A percentile compares a stretch with the other conserved stretches of the same genome.
Evolutionary conservation across 2,888 invertebrate genomes (phyloP).

Genomic region (Agriotes lineatus): DNA sequence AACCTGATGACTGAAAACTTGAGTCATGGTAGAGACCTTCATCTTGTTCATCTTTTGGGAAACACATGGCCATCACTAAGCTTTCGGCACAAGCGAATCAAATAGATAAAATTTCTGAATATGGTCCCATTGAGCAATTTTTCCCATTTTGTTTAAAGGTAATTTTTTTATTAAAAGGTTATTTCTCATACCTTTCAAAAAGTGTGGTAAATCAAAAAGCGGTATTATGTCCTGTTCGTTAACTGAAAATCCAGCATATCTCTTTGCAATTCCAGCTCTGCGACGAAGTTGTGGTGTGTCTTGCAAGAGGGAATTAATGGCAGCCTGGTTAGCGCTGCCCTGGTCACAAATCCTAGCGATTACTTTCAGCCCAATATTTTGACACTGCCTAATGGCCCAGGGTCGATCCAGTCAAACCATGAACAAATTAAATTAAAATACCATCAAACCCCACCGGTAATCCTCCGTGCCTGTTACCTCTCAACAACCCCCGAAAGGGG

Average conservation of each 20-base stretch:
- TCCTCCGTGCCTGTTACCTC: no score
- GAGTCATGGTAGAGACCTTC: no score
- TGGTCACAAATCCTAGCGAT: not conserved
- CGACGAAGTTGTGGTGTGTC: not conserved
- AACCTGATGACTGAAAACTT: no score
- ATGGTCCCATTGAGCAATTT: not conserved
- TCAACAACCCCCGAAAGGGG: no score
- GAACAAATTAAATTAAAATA: no score
- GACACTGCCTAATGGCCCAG: no score
- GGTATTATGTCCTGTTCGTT: not conserved
- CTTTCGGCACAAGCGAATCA: not conserved
- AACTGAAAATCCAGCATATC: not conserved
- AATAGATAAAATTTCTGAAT: no score
- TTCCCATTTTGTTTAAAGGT: not conserved
- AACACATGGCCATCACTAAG: not conserved
- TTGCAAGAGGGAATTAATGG: no score
- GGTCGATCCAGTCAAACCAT: no score
- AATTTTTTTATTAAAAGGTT: not conserved
- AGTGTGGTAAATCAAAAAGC: not conserved
- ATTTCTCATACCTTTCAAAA: not conserved
- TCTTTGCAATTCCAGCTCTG: not conserved
- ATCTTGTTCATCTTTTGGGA: not conserved
- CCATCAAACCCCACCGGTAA: no score
- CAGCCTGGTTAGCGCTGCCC: not conserved
- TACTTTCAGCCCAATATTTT: no score